Base-by-base conservation (phyloP, 2,888 invertebrate species). In the Agrotis puta region DNA sequence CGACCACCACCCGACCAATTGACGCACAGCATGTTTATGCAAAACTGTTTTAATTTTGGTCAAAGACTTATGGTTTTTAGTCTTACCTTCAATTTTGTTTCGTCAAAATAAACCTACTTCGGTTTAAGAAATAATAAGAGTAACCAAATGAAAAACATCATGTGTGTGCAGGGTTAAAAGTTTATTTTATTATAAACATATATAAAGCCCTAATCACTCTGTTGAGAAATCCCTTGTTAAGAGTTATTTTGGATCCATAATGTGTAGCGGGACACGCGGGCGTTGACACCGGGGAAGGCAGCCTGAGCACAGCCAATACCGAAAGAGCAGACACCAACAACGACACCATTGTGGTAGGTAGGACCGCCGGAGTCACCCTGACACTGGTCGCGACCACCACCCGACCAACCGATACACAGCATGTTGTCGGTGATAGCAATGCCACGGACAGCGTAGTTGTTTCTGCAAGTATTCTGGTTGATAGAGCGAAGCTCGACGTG, bases 301-400 rank as follows among this genome's bases (percentile, higher is more conserved):
- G 85, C 83, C 13, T 57, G 78, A 73, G 81, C 91, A 47, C 91
- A 91, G 7, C 81, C 65, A 1, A 16, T 1, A 0, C 92, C 90
- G 80, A 83, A 92, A 7, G 92, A 92, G 74, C 85, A 84, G 51
- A 92, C 83, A 57, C 92, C 92, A 11, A 92, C 89, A 7, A 93
- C 83, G 3, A 90, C 72, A 4, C 75, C 72, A 69, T 91, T 90
- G 85, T 94, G 92, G 79, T 90, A 85, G 11, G 93, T 88, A 45
- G 94, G 93, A 48, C 94, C 91, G 2, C 94, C 94, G 39, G 90
- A 90, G 81, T 93, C 94, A 2, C 92, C 92, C 67, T 88, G 88
- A 87, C 94, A 94, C 86, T 92, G 92, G 74, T 91, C 94, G 33
- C 93, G 92, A 43, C 94, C 93, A 7, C 93, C 93, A 0, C 91